phyloP scores from a whole-genome alignment of 2,113 vertebrate genomes.

The Lycocorax pyrrhopterus region DNA sequence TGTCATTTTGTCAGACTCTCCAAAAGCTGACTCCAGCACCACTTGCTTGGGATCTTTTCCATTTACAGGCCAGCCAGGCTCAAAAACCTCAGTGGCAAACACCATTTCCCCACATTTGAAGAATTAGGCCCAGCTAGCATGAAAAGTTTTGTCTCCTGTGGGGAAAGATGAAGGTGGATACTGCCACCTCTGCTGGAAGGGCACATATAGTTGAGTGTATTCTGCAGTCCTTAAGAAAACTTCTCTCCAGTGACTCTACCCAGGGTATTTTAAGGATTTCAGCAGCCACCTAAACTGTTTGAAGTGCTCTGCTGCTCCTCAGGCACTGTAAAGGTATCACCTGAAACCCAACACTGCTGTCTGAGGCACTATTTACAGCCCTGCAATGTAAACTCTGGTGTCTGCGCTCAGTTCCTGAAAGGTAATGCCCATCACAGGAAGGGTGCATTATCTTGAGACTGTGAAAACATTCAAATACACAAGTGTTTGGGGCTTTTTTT shows the following conservation, averaged over 20 bases:
- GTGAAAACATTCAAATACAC: not conserved
- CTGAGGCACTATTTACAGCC: not conserved
- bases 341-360: not conserved
- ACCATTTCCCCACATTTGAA: not conserved
- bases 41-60: not conserved
- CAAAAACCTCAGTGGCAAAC: not conserved
- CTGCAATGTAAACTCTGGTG: not conserved
- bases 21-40: not conserved
- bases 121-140: not conserved
- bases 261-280: not conserved
- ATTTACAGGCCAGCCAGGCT: not conserved
- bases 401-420: not conserved
- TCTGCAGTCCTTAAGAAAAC: not conserved
- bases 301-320: not conserved
- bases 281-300: not conserved
- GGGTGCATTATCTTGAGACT: not conserved
- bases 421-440: not conserved
- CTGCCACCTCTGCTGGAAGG: not conserved
- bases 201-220: accelerated
- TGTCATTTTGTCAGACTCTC: not conserved
- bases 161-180: not conserved
- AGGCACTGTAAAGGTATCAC: not conserved
- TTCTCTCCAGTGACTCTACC: not conserved
- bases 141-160: not conserved
- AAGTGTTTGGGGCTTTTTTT: not conserved